Base-by-base conservation (phyloP, 92 coral and sea anemone species). In the Paragorgia papillata region DNA sequence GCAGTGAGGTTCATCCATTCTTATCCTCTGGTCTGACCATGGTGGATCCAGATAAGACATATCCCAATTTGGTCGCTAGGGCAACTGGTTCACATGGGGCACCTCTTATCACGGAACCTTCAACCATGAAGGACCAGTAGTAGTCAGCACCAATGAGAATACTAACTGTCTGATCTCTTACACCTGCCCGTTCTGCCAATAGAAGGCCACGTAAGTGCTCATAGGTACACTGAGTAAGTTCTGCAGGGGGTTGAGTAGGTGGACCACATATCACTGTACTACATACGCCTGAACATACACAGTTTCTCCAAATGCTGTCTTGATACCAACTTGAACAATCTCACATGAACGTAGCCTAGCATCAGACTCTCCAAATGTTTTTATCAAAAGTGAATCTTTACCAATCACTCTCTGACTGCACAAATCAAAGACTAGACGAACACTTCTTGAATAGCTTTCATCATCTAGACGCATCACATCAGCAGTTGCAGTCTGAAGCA, bases 241-340 rank as follows among this genome's bases (percentile, higher is more conserved):
- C 77, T 15, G 57, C 19, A 40, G 67, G 26, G 24, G 63, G 82
- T 12, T 65, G 57, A 39, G 77, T 77, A 15, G 68, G 39, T 22
- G 80, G 80, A 26, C 73, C 49, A 79, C 80, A 84, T 8, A 70
- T 84, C 22, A 69, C 66, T 58, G 84, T 33, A 84, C 88, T 32
- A 69, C 73, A 62, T 82, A 44, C 17, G 44, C 75, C 34, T 63
- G 60, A 3, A 75, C 15, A 37, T 75, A 48, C 20, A 82, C 66
- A n/a, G 37, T 41, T 35, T 39, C 79, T 4, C 35, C 75, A 24
- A 37, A 41, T n/a, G 18, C 28, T 9, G 69, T 54, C 67, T 62
- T 39, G 25, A 61, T 54, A 10, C 81, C 81, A 15, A 61, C 54
- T 9, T 73, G 75, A 17, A 73, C 81, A 49, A 74, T 62, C 24